Conservation (phyloP, 35 echinoderm and acorn worm species). For the Ptychodera flava region DNA sequence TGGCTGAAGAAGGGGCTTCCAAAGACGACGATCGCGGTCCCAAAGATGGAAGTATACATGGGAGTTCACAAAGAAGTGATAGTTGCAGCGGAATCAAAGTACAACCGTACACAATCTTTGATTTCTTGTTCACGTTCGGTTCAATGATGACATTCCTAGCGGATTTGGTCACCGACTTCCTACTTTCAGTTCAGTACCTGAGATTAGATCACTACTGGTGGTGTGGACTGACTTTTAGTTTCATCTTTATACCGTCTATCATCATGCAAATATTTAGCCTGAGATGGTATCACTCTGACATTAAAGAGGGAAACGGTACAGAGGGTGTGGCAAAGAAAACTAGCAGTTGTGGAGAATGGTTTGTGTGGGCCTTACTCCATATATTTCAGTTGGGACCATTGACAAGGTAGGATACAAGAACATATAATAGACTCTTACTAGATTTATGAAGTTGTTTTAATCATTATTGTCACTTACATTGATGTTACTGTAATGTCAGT, state of each 20-base stretch:
- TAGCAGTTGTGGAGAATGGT: constrained; percentile 38
- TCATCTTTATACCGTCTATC: constrained; percentile 73
- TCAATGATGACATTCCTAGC: constrained; percentile 86
- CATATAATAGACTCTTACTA: too few relatives aligned
- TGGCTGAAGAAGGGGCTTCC: too few relatives aligned
- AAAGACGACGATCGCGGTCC: too few relatives aligned
- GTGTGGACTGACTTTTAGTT: constrained; percentile 76
- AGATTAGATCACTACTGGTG: constrained; percentile 30
- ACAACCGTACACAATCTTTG: constrained; percentile 29
- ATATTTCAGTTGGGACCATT: constrained; percentile 80
- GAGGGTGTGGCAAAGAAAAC: background rate
- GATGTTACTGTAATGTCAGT: too few relatives aligned
- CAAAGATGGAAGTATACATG: too few relatives aligned
- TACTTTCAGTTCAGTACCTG: constrained; percentile 66
- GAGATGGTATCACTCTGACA: constrained; percentile 73
- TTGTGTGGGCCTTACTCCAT: constrained; percentile 58
- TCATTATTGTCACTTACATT: too few relatives aligned
- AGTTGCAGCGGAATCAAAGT: background rate
- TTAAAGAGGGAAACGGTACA: constrained; percentile 7
- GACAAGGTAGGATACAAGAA: constrained; percentile 54
- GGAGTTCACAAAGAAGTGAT: too few relatives aligned
- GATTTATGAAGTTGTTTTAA: too few relatives aligned
- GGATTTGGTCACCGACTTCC: constrained; percentile 70
- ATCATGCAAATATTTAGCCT: constrained; percentile 90
- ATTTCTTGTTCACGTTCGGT: constrained; percentile 67